Evolutionary conservation across 2,797 vertebrate species (phyloP).

Genomic region (Dendrocincla tyrannina): DNA sequence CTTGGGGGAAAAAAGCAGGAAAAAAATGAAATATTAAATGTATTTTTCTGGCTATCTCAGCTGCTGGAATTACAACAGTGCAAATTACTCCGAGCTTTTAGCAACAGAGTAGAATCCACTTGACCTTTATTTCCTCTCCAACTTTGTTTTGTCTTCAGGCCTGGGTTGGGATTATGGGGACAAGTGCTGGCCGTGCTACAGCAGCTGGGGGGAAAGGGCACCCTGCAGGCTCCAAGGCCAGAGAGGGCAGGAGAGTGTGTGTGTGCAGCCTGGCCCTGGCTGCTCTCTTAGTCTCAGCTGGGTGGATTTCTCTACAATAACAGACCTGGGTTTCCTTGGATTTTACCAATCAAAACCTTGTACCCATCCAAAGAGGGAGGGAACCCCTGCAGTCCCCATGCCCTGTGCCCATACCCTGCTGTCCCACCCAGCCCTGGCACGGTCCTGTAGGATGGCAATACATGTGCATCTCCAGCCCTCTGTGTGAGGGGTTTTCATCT

Average conservation of each 20-base stretch:
- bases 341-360: neutral
- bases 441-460: neutral
- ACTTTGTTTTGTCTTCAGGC: neutral
- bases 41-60: neutral
- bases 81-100: conserved; percentile 16
- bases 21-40: conserved; percentile 20
- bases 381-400: neutral
- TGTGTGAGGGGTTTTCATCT: fast-evolving
- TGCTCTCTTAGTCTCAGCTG: neutral
- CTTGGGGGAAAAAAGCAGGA: neutral
- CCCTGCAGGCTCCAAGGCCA: neutral
- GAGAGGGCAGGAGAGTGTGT: neutral
- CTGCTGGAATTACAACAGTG: neutral
- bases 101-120: neutral
- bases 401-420: fast-evolving
- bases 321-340: neutral
- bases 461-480: neutral
- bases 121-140: neutral
- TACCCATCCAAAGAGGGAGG: neutral
- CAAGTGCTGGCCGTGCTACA: neutral
- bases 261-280: neutral
- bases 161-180: neutral
- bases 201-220: neutral
- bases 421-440: fast-evolving
- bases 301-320: neutral